phyloP scores from a whole-genome alignment of 2,113 vertebrate species.

The Pangasianodon hypophthalmus region DNA sequence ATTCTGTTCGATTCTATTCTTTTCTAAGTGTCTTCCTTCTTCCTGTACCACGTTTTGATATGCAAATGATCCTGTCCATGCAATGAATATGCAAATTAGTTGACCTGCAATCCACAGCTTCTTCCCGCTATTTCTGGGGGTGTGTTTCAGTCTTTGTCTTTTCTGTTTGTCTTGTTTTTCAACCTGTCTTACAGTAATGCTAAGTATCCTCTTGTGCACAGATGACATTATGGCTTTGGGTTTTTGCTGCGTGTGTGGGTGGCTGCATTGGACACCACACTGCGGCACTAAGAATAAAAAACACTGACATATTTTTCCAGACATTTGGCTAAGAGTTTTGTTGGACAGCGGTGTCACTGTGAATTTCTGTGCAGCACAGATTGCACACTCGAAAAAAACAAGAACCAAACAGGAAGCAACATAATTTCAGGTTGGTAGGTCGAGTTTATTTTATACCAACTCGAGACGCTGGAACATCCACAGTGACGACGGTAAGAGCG shows the following conservation, averaged over 20 bases:
- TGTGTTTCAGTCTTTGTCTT: constrained; percentile 32
- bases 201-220: constrained; percentile 3
- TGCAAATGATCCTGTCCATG: background rate
- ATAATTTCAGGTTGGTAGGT: constrained; percentile 18
- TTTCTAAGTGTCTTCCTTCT: background rate
- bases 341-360: background rate
- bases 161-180: background rate
- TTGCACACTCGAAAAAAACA: background rate
- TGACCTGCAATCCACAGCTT: background rate
- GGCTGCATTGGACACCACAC: constrained; percentile 24
- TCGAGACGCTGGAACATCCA: background rate
- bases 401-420: constrained; percentile 11
- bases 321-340: constrained; percentile 8
- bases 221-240: constrained; percentile 47
- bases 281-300: constrained; percentile 28
- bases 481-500: constrained; percentile 3
- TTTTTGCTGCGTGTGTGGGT: constrained; percentile 34
- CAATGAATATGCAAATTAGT: background rate
- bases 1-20: background rate
- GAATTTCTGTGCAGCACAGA: background rate
- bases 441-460: background rate
- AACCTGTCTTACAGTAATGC: constrained; percentile 7
- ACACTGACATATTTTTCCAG: constrained; percentile 33
- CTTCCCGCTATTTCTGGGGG: background rate
- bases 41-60: background rate